A percentile compares a stretch with the other conserved stretches of the same genome.
Conservation (phyloP, 2,888 invertebrate genomes). For the Drosophila phalerata region DNA sequence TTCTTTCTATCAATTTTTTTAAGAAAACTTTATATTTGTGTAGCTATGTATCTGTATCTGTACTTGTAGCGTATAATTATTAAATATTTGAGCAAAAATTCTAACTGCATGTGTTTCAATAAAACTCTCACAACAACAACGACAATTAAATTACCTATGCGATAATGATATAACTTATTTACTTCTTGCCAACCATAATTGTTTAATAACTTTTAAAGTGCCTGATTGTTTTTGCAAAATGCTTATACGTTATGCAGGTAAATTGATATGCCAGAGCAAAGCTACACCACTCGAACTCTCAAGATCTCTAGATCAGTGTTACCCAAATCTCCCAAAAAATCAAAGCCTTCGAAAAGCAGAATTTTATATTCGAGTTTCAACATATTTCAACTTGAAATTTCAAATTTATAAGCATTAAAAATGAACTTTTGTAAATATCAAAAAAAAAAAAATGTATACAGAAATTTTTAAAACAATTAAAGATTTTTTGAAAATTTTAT, state of each 20-base stretch:
- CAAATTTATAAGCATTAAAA: too few relatives aligned
- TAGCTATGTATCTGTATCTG: conserved; percentile 37
- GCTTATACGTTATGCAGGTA: conserved; percentile 39
- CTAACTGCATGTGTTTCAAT: conserved; percentile 62
- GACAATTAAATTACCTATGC: conserved; percentile 55
- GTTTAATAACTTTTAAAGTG: conserved; percentile 30
- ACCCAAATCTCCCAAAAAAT: neutral
- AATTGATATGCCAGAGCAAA: conserved; percentile 47
- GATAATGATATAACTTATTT: conserved; percentile 28
- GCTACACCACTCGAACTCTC: conserved; percentile 1
- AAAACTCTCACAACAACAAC: conserved; percentile 72
- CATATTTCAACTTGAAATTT: too few relatives aligned
- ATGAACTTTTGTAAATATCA: too few relatives aligned
- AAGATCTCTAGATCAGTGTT: conserved; percentile 1
- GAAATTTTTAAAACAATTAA: too few relatives aligned
- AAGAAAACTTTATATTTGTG: conserved; percentile 9
- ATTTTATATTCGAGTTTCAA: too few relatives aligned
- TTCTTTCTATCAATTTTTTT: conserved; percentile 7
- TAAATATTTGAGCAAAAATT: conserved; percentile 76
- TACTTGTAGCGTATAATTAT: conserved; percentile 51
- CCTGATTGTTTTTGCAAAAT: conserved; percentile 53
- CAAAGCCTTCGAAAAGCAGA: too few relatives aligned
- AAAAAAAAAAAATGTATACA: too few relatives aligned
- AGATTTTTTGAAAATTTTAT: too few relatives aligned
- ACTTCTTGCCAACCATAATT: conserved; percentile 7